Evolutionary conservation across 2,113 vertebrate genomes (phyloP).

Genomic region (human): GRCh38 chr15:78207001-78207500

Average conservation of each 20-base stretch:
- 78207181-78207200: not conserved
- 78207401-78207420: not conserved
- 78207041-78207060: too few relatives aligned
- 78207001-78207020: not conserved
- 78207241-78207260: not conserved
- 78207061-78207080: too few relatives aligned
- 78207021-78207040: not conserved
- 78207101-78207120: not conserved
- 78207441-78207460: not conserved
- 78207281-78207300: not conserved
- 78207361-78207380: not conserved
- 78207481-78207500: not conserved
- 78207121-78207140: not conserved
- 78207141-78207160: too few relatives aligned
- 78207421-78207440: not conserved
- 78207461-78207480: not conserved
- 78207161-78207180: not conserved
- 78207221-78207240: not conserved
- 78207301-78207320: not conserved
- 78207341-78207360: fast-evolving
- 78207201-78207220: not conserved
- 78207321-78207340: not conserved
- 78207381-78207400: not conserved
- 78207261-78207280: not conserved
- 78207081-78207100: not conserved